phyloP scores from a whole-genome alignment of 2,888 invertebrate species.

The Agrochola macilenta region DNA sequence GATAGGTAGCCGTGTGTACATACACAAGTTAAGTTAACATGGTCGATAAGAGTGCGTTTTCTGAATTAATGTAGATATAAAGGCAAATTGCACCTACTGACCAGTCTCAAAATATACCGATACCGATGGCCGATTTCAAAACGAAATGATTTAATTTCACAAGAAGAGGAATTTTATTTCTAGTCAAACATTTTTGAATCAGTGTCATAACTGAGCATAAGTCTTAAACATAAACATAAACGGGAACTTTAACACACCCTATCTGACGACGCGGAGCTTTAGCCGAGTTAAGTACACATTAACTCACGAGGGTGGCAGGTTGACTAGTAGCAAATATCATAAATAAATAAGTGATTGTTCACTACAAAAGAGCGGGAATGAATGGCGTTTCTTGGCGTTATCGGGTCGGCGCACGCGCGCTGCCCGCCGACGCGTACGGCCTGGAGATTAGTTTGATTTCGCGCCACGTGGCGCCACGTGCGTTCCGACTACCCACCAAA shows the following conservation, averaged over 20 bases:
- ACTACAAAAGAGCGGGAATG: constrained; percentile 89
- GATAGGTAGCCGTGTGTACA: no score
- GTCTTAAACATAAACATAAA: constrained; percentile 44
- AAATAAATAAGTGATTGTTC: constrained; percentile 90
- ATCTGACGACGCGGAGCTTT: constrained; percentile 68
- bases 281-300: constrained; percentile 80
- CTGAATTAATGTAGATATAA: not conserved
- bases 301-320: constrained; percentile 87
- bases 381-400: constrained; percentile 90
- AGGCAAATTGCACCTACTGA: not conserved
- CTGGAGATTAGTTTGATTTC: constrained; percentile 89
- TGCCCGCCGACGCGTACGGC: constrained; percentile 86
- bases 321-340: constrained; percentile 88
- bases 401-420: constrained; percentile 87
- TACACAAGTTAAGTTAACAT: not conserved
- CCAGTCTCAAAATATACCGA: not conserved
- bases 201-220: constrained; percentile 21
- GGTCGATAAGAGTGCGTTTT: not conserved
- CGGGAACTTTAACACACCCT: constrained; percentile 60
- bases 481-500: constrained; percentile 85
- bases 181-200: not conserved
- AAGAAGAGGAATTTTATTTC: not conserved
- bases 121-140: not conserved
- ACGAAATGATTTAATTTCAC: not conserved
- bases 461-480: constrained; percentile 90